Evolutionary conservation across 2,113 vertebrate species (phyloP), one percentile per base, ranked within the genome.

Genomic region (Electrona antarctica): DNA sequence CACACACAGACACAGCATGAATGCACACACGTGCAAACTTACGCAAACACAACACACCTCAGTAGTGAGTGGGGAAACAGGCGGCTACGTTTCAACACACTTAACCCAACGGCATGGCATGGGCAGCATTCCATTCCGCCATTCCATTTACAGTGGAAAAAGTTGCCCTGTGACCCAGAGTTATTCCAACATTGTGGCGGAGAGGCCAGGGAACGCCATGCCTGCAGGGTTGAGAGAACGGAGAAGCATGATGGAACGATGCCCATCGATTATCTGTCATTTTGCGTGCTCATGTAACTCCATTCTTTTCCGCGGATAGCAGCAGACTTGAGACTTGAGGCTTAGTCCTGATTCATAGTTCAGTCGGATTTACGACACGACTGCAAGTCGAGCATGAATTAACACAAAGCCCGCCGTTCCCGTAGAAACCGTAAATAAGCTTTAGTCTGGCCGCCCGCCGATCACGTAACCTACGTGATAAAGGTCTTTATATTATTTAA

Each of bases 121-220:
- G 67, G 72, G 68, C 82, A 82, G 80, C 87, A 89, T 89, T 90
- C 88, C 87, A 80, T 63, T 86, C 75, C 63, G 64, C 77, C 76
- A 82, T 85, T 83, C 55, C 58, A 4, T 81, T 91, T 86, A 90
- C 86, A 86, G 82, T 86, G 90, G 88, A 91, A 91, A 89, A 81
- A 78, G 58, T 59, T 80, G 69, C 52, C 81, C 87, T 88, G 67
- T 88, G 90, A 90, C 88, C 82, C 52, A 6, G 73, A 88, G 75
- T 67, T 77, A 71, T 88, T 86, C 75, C 84, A 87, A 74, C 84
- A 66, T 70, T 67, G 60, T 79, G 65, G 76, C 52, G 74, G 74
- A 77, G 60, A 79, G 79, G 85, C 78, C 69, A 79, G 71, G 73
- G 84, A 87, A 82, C 78, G 79, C 67, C 76, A 73, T 74, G 84